Evolutionary conservation across 2,888 invertebrate genomes (phyloP).

Genomic region (Dasysyrphus albostriatus): DNA sequence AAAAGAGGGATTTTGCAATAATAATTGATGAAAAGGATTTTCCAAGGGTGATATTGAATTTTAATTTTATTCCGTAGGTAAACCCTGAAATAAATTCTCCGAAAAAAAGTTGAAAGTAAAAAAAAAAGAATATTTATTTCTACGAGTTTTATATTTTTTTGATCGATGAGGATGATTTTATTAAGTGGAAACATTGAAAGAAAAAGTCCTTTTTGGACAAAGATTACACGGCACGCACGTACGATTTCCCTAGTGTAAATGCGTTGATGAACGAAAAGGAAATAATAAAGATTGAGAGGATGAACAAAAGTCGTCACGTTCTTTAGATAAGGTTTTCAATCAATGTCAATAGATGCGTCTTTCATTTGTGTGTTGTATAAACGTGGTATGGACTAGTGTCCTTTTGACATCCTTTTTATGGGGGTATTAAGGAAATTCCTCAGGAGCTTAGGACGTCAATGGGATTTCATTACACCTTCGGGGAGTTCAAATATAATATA

Average conservation of each 20-base stretch:
- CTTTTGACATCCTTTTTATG: conserved; percentile 29
- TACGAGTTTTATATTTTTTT: too few species aligned
- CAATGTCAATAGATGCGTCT: conserved; percentile 46
- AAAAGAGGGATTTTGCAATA: not conserved
- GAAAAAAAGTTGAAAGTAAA: not conserved
- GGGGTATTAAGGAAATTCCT: conserved; percentile 35
- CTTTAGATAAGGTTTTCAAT: conserved; percentile 61
- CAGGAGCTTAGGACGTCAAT: not conserved
- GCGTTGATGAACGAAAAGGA: conserved; percentile 29
- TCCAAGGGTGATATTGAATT: conserved; percentile 50
- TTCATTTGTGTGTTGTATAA: not conserved
- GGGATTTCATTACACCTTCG: not conserved
- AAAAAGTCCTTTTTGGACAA: conserved; percentile 31
- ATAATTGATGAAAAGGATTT: conserved; percentile 45
- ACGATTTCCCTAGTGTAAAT: conserved; percentile 33
- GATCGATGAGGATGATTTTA: conserved; percentile 68
- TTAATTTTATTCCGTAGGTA: conserved; percentile 28
- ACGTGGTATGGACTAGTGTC: conserved; percentile 1
- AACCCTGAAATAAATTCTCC: not conserved
- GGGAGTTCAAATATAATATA: not conserved
- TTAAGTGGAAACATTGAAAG: conserved; percentile 52
- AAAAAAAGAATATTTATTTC: not conserved
- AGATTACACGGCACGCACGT: conserved; percentile 22
- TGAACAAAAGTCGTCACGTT: conserved; percentile 47
- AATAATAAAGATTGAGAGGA: conserved; percentile 35